Percentiles rank a stretch among this genome's conserved stretches.
phyloP scores from a whole-genome alignment of 2,797 vertebrate genomes.

The Thaleichthys pacificus region DNA sequence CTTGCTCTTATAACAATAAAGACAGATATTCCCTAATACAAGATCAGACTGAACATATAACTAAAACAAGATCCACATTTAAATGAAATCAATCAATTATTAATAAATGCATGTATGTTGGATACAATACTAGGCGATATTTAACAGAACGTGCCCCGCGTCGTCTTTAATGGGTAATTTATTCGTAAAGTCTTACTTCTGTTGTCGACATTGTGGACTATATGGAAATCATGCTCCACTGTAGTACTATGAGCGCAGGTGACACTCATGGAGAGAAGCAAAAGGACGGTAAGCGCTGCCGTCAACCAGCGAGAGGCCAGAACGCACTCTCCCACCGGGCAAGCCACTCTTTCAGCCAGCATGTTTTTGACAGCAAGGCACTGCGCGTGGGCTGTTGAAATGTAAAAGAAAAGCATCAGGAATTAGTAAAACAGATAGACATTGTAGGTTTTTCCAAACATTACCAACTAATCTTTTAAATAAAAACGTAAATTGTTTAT shows the following conservation, averaged over 20 bases:
- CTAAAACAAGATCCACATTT: neutral
- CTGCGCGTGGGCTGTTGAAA: conserved; percentile 22
- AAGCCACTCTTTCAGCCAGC: conserved; percentile 57
- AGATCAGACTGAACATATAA: neutral
- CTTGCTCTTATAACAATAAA: too few species aligned
- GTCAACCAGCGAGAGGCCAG: conserved; percentile 69
- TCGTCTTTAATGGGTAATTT: neutral
- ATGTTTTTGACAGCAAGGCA: conserved; percentile 66
- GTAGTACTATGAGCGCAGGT: conserved; percentile 78
- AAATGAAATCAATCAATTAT: neutral
- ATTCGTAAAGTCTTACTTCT: conserved; percentile 78
- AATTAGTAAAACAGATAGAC: neutral
- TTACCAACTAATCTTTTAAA: too few species aligned
- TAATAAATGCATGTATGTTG: neutral
- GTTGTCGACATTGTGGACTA: conserved; percentile 85
- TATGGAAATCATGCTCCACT: conserved; percentile 82
- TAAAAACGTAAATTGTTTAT: too few species aligned
- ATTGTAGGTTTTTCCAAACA: too few species aligned
- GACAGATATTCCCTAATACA: neutral
- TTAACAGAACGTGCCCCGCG: too few species aligned
- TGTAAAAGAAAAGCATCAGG: neutral
- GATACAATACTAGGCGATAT: neutral
- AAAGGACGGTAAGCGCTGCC: conserved; percentile 71
- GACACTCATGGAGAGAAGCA: conserved; percentile 75
- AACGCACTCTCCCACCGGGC: conserved; percentile 53